phyloP scores from a whole-genome alignment of 1,140 invertebrate genomes.

The Proales similis region DNA sequence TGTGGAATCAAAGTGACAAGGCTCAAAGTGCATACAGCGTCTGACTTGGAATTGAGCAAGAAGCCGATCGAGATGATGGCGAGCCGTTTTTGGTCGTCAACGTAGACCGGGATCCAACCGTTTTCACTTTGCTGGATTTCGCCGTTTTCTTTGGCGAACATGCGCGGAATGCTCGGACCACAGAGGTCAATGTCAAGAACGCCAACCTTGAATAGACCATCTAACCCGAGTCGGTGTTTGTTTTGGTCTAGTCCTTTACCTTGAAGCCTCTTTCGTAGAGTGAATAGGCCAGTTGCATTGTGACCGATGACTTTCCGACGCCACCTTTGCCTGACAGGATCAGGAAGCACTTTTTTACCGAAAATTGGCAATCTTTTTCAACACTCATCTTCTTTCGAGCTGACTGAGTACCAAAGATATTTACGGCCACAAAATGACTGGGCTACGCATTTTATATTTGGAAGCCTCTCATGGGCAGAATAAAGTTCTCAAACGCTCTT shows the following conservation, averaged over 20 bases:
- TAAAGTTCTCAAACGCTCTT: too few relatives aligned
- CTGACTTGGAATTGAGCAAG: conserved; percentile 63
- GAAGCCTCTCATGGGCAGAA: too few relatives aligned
- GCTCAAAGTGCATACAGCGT: too few relatives aligned
- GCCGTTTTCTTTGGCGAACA: conserved; percentile 61
- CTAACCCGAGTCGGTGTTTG: conserved; percentile 65
- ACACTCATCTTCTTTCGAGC: too few relatives aligned
- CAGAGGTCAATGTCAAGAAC: conserved; percentile 88
- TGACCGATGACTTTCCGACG: conserved; percentile 91
- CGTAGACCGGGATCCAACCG: conserved; percentile 79
- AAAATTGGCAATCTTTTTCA: too few relatives aligned
- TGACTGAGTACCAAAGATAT: too few relatives aligned
- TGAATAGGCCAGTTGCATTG: conserved; percentile 75
- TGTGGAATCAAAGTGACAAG: too few relatives aligned
- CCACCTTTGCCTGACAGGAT: conserved; percentile 88
- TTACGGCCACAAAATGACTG: too few relatives aligned
- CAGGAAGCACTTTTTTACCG: conserved; percentile 52
- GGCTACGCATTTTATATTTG: too few relatives aligned
- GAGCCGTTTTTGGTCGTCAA: conserved; percentile 69
- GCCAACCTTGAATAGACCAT: conserved; percentile 79
- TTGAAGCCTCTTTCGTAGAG: conserved; percentile 72
- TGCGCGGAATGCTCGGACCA: conserved; percentile 80
- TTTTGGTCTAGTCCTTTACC: conserved; percentile 56
- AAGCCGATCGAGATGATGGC: conserved; percentile 93
- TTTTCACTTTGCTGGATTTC: conserved; percentile 8